Evolutionary conservation across 2,888 invertebrate species (phyloP), one percentile per base, ranked within the genome.

Genomic region (Tachystola acroxantha): DNA sequence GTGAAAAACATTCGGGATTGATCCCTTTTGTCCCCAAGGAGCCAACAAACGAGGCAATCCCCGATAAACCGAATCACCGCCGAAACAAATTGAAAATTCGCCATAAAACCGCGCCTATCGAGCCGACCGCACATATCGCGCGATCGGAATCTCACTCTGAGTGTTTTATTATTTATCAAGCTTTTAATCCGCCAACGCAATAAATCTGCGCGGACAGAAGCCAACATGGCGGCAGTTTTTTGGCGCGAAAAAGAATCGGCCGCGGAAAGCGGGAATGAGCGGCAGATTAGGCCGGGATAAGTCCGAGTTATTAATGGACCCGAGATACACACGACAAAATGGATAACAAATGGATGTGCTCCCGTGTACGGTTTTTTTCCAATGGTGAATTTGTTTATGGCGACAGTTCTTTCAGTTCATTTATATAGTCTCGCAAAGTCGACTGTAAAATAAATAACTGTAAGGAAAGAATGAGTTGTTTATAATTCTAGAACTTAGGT

Each of bases 241-340:
- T 76, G 68, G 73, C 77, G 78, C 73, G 72, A 74, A 82, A 68
- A 84, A 82, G 77, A 80, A 80, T 81, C 69, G 70, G 53, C 70
- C 76, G 85, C 75, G 82, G 82, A 85, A 82, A 80, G 77, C 75
- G 74, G 80, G 79, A 82, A 82, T 80, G 84, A 84, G 78, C 68
- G 73, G 62, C 68, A 80, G 84, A 85, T 85, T 84, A 85, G 80
- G 68, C 60, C 51, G 52, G 78, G 82, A 81, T 82, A 82, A 84
- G 73, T 71, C 76, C 64, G 39, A 46, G 72, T 84, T 86, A 86
- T 86, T 86, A 86, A 86, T 86, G 84, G 82, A 84, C 71, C 76
- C 49, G 69, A 70, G 79, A 75, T 81, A 81, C 73, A 80, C 75
- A 69, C 68, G 70, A 69, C 70, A 65, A 61, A 64, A 69, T 64